A percentile compares a stretch with the other conserved stretches of the same genome.
Conservation (phyloP, 2,888 invertebrate genomes). For the Xiphydria camelus region DNA sequence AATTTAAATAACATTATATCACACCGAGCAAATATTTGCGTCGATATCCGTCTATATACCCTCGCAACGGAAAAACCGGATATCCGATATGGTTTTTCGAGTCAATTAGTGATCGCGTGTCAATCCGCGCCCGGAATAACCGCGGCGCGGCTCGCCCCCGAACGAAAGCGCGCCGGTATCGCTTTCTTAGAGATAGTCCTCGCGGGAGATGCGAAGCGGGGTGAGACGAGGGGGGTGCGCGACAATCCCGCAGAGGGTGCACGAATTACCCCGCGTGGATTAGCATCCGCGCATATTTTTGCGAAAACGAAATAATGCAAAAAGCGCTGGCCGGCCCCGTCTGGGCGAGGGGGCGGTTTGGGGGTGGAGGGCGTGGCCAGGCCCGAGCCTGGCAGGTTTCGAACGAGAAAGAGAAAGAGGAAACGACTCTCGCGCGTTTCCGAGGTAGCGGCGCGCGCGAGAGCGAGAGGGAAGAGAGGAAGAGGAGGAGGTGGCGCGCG, state of each 20-base stretch:
- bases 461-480: slow-evolving; percentile 12
- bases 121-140: too few species aligned
- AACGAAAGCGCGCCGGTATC: background rate
- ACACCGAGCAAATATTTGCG: too few species aligned
- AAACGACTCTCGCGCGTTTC: background rate
- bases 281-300: slow-evolving; percentile 52
- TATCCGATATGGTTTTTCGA: too few species aligned
- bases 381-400: slow-evolving; percentile 26
- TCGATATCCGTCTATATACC: too few species aligned
- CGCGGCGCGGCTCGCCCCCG: too few species aligned
- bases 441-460: slow-evolving; percentile 6
- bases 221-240: slow-evolving; percentile 6
- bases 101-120: too few species aligned
- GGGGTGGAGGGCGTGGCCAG: slow-evolving; percentile 38
- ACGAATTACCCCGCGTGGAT: slow-evolving; percentile 36
- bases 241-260: background rate
- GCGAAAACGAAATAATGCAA: slow-evolving; percentile 55
- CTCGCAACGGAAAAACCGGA: too few species aligned
- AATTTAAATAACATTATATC: too few species aligned
- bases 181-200: slow-evolving; percentile 29
- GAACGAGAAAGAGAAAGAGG: slow-evolving; percentile 33
- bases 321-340: slow-evolving; percentile 40
- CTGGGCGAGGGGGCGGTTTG: slow-evolving; percentile 22
- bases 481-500: slow-evolving; percentile 8
- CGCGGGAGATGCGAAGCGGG: slow-evolving; percentile 23